These are phyloP conservation scores for Ectropis crepuscularia DNA, from an alignment of 2,888 invertebrate genomes.

Conservation along the genomic window DNA sequence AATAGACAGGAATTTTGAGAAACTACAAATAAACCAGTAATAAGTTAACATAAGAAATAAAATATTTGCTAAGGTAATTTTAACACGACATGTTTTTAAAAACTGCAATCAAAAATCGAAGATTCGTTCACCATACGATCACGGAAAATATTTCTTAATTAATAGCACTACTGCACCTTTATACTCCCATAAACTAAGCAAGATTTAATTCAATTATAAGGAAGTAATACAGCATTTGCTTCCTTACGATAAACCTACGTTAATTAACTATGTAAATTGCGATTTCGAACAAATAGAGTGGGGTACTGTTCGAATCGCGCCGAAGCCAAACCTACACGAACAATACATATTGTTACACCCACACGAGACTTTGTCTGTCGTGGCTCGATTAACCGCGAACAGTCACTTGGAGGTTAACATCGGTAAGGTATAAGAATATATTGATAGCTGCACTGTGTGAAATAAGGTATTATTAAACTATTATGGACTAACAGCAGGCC, in stretches of 20 bases:
- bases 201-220: slow-evolving; percentile 2
- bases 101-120: too few species aligned
- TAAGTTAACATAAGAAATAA: too few species aligned
- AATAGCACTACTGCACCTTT: background rate
- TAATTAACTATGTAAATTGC: slow-evolving; percentile 48
- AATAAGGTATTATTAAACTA: too few species aligned
- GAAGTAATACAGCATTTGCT: slow-evolving; percentile 5
- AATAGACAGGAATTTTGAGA: too few species aligned
- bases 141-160: too few species aligned
- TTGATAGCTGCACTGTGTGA: too few species aligned
- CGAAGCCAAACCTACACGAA: slow-evolving; percentile 44
- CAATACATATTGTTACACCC: slow-evolving; percentile 50
- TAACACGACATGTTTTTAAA: too few species aligned
- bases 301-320: slow-evolving; percentile 44
- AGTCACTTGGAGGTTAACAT: slow-evolving; percentile 22
- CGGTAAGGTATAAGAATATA: background rate
- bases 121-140: too few species aligned
- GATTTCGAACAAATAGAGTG: slow-evolving; percentile 46
- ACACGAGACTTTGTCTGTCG: slow-evolving; percentile 45
- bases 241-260: slow-evolving; percentile 9
- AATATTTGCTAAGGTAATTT: too few species aligned
- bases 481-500: too few species aligned
- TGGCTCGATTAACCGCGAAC: slow-evolving; percentile 43
- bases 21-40: too few species aligned
- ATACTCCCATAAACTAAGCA: background rate